Evolutionary conservation across 2,888 invertebrate species (phyloP).

Genomic region (Nymphalis urticae): DNA sequence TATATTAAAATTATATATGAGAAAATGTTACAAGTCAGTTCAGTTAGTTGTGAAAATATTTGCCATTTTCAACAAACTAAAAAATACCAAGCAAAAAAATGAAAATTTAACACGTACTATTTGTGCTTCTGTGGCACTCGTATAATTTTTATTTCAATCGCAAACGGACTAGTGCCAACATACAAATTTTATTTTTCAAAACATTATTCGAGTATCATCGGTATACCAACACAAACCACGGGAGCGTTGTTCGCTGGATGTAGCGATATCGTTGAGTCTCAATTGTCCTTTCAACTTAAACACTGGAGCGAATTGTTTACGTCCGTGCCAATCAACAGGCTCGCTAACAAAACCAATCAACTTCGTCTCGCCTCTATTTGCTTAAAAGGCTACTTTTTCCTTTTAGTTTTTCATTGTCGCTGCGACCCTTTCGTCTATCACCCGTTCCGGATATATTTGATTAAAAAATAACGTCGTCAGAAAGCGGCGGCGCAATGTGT

Average conservation of each 20-base stretch:
- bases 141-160: conserved; percentile 31
- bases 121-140: conserved; percentile 13
- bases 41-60: neutral
- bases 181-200: conserved; percentile 45
- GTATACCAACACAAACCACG: conserved; percentile 44
- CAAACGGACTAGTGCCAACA: conserved; percentile 37
- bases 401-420: conserved; percentile 77
- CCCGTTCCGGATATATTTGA: conserved; percentile 82
- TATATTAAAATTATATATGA: neutral
- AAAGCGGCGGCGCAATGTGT: conserved; percentile 62
- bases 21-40: neutral
- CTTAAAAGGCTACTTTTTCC: conserved; percentile 78
- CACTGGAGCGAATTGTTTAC: conserved; percentile 78
- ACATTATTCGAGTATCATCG: conserved; percentile 43
- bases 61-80: neutral
- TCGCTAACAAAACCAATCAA: conserved; percentile 82
- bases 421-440: conserved; percentile 80
- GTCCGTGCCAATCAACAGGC: conserved; percentile 78
- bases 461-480: conserved; percentile 83
- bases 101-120: conserved; percentile 1
- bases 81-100: neutral
- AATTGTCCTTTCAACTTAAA: conserved; percentile 78
- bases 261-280: conserved; percentile 61
- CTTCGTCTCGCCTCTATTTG: conserved; percentile 82
- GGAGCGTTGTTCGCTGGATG: conserved; percentile 51